phyloP scores from a whole-genome alignment of 2,113 vertebrate genomes.

The Lanius collurio region DNA sequence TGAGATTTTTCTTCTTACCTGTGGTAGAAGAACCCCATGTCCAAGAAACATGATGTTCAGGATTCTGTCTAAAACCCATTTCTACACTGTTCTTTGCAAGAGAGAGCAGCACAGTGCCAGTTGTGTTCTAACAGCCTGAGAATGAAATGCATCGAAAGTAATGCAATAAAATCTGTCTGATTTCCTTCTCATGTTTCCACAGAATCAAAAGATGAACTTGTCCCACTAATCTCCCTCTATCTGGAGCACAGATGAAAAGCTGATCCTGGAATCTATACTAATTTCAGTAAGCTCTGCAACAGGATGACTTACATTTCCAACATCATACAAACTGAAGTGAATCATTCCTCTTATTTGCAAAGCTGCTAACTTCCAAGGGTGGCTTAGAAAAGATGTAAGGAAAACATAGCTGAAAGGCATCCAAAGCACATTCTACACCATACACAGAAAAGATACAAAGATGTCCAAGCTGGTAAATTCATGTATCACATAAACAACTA shows the following conservation, averaged over 20 bases:
- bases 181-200: background rate
- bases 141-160: background rate
- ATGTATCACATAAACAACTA: background rate
- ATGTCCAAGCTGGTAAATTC: background rate
- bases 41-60: background rate
- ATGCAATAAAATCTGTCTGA: background rate
- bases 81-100: background rate
- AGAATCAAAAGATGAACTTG: background rate
- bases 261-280: background rate
- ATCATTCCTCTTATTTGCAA: constrained; percentile 6
- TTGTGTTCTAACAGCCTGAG: background rate
- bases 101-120: background rate
- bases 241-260: background rate
- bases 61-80: background rate
- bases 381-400: background rate
- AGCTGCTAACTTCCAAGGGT: constrained; percentile 1
- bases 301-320: background rate
- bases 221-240: background rate
- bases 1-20: background rate
- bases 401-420: constrained; percentile 6
- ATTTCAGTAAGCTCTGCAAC: background rate
- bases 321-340: background rate
- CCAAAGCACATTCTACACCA: background rate
- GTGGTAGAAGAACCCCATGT: background rate
- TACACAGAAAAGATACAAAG: background rate